Percentiles rank a stretch among this genome's conserved stretches.
Conservation (phyloP, 2,113 vertebrate species). For the Nestor notabilis region DNA sequence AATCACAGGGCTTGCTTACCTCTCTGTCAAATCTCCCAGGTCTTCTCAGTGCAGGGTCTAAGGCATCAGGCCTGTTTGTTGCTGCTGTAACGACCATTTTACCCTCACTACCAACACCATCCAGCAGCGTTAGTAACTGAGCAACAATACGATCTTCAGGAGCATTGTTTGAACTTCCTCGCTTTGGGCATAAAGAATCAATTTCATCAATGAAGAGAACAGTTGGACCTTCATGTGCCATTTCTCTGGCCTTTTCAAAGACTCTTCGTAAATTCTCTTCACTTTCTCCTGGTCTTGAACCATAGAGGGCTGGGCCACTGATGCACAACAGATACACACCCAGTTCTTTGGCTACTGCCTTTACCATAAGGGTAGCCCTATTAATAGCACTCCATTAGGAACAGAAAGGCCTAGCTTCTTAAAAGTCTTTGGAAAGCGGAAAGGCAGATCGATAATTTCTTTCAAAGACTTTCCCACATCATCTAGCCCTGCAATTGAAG, state of each 20-base stretch:
- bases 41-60: constrained; percentile 90
- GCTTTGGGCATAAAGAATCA: constrained; percentile 88
- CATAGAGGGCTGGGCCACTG: constrained; percentile 85
- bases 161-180: constrained; percentile 65
- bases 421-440: constrained; percentile 82
- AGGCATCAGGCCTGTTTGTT: constrained; percentile 86
- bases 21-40: constrained; percentile 94
- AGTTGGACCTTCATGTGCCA: constrained; percentile 80
- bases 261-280: constrained; percentile 86
- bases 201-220: constrained; percentile 93
- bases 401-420: constrained; percentile 78
- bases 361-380: constrained; percentile 88
- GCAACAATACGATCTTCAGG: constrained; percentile 90
- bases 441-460: constrained; percentile 84
- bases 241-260: constrained; percentile 80
- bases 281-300: constrained; percentile 89
- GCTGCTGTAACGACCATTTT: constrained; percentile 85
- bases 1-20: constrained; percentile 61
- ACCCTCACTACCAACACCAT: constrained; percentile 76
- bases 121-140: constrained; percentile 91
- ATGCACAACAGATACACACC: constrained; percentile 83
- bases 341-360: constrained; percentile 78
- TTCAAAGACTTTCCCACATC: constrained; percentile 74
- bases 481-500: constrained; percentile 78
- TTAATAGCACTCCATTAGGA: constrained; percentile 86